Conservation (phyloP, 2,888 invertebrate species). For the Orthonevra nobilis region DNA sequence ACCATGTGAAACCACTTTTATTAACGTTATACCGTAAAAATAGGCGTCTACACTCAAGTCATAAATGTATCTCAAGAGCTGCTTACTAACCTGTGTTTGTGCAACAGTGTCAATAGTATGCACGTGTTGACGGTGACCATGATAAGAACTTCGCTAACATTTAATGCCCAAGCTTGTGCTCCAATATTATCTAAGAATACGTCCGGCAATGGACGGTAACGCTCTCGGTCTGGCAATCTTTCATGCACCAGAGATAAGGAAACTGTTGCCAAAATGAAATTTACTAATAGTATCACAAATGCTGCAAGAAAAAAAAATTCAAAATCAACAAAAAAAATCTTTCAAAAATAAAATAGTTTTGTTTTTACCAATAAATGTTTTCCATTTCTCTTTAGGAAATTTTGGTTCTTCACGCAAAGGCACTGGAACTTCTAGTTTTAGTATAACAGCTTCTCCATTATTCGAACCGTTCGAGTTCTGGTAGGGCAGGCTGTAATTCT, state of each 20-base stretch:
- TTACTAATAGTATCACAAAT: conserved; percentile 83
- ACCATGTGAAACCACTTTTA: no score
- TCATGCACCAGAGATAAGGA: conserved; percentile 93
- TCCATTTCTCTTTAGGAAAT: conserved; percentile 92
- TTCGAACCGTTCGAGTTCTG: conserved; percentile 71
- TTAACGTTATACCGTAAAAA: no score
- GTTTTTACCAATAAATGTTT: conserved; percentile 83
- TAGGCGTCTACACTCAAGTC: no score
- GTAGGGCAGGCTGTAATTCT: conserved; percentile 73
- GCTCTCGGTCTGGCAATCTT: conserved; percentile 88
- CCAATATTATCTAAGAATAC: conserved; percentile 89
- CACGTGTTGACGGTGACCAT: conserved; percentile 89
- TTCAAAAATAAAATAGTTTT: background rate
- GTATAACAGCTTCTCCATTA: conserved; percentile 79
- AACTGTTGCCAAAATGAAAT: conserved; percentile 84
- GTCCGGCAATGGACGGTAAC: conserved; percentile 90
- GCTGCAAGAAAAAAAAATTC: conserved; percentile 80
- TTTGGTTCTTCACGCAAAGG: conserved; percentile 87
- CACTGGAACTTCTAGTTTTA: conserved; percentile 85
- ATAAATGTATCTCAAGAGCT: background rate
- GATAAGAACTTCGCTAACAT: conserved; percentile 92
- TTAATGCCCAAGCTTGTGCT: conserved; percentile 89
- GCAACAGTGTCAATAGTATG: conserved; percentile 89
- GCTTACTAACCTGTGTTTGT: conserved; percentile 86
- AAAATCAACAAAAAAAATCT: background rate